These are phyloP conservation scores for Cuculus canorus DNA, from an alignment of 2,797 vertebrate genomes.

Conservation along the genomic window DNA sequence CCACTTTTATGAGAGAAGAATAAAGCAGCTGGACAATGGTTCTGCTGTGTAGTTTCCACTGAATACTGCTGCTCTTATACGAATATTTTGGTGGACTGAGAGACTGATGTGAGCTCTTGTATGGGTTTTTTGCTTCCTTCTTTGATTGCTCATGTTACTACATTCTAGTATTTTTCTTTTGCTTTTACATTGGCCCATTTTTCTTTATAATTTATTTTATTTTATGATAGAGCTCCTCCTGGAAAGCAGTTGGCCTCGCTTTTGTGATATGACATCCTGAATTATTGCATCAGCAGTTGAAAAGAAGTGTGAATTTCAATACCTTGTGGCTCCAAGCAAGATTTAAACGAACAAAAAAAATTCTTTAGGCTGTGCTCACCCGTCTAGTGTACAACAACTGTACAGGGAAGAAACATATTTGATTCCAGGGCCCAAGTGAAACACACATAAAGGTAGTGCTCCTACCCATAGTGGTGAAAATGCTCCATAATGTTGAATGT, in stretches of 20 bases:
- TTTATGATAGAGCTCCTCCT: not conserved
- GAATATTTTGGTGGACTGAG: not conserved
- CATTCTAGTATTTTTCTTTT: not conserved
- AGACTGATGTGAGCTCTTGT: not conserved
- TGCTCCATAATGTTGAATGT: not conserved
- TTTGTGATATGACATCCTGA: not conserved
- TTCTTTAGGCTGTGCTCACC: not conserved
- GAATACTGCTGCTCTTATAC: not conserved
- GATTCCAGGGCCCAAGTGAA: not conserved
- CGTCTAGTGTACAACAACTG: not conserved
- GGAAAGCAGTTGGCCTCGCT: not conserved
- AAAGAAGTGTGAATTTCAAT: conserved; percentile 20
- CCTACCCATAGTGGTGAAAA: not conserved
- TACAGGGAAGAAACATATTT: not conserved
- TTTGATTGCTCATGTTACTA: not conserved
- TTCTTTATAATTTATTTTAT: not conserved
- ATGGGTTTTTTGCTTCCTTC: not conserved
- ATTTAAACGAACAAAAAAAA: conserved; percentile 5
- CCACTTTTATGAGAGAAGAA: not conserved
- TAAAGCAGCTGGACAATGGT: not conserved
- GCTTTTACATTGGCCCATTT: not conserved
- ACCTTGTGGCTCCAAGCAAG: not conserved
- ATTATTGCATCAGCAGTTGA: not conserved
- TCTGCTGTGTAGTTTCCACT: not conserved
- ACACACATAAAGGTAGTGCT: not conserved